A percentile compares a stretch with the other conserved stretches of the same genome.
Conservation (phyloP, 2,113 vertebrate species). For the Pachypanchax playfairii region DNA sequence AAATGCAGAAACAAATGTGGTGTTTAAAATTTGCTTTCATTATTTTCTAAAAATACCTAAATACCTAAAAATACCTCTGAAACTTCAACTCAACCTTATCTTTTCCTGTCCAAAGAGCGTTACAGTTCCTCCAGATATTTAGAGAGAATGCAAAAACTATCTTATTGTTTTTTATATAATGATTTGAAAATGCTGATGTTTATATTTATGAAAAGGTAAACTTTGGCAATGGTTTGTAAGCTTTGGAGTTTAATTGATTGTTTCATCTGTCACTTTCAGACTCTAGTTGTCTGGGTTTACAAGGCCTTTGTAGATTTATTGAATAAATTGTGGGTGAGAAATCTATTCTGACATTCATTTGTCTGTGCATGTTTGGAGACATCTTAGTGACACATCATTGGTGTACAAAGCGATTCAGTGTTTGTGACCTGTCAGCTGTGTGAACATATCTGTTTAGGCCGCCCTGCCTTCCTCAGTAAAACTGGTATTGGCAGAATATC, state of each 20-base stretch:
- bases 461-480: conserved; percentile 1
- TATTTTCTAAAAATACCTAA: no score
- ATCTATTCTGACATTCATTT: background rate
- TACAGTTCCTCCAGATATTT: no score
- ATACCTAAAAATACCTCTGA: no score
- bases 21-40: no score
- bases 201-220: no score
- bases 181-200: no score
- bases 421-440: conserved; percentile 17
- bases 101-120: no score
- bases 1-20: no score
- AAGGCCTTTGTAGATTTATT: background rate
- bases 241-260: conserved; percentile 8
- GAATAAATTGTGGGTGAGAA: background rate
- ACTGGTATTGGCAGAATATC: conserved; percentile 2
- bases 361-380: background rate
- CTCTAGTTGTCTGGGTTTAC: background rate
- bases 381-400: background rate
- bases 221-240: no score
- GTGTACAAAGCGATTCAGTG: conserved; percentile 1
- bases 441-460: conserved; percentile 15
- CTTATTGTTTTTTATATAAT: no score
- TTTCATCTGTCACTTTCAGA: background rate
- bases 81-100: no score
- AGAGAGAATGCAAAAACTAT: no score